Evolutionary conservation across 2,888 invertebrate species (phyloP), one percentile per base, ranked within the genome.

Genomic region (Oasisia sp.): DNA sequence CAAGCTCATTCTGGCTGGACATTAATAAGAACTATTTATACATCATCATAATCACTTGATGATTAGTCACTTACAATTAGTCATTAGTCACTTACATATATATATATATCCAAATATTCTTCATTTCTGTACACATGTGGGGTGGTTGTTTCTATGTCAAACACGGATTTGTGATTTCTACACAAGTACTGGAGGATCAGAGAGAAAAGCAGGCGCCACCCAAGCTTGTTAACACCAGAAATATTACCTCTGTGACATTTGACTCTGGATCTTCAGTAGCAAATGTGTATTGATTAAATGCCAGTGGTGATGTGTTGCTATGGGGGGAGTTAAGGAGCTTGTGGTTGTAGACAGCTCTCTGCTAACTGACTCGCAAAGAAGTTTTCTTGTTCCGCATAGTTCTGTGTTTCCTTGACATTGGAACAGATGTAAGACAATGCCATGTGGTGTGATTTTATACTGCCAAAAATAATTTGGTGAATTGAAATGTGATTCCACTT

Each of bases 241-340:
- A 74, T 74, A 74, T 74, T 74, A 74, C 74, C 74, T 74, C 74
- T 74, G 56, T 56, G 74, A 74, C 74, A 74, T 74, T 74, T 74
- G 74, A 74, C 27, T 74, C 74, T 74, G 19, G 19, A 74, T 74
- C 74, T 74, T 74, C 27, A n/a, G 74, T 74, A 27, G 27, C 74
- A 74, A 74, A 74, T 74, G 0, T 74, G 19, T 74, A 74, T 74
- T 74, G 74, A 74, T 74, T 74, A 74, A 74, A 74, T 27, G 74
- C 74, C 74, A 27, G 74, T 27, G 27, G 27, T 74, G 27, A 74
- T 74, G 19, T 74, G 74, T 74, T 74, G 74, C 74, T n/a, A 74
- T 74, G 74, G 74, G n/a, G 11, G 74, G 74, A 74, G 74, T 74
- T 74, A 7, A 5, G 74, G 19, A 7, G 27, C 74, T 74, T 27